These are phyloP conservation scores for Chydorus sphaericus DNA, from an alignment of 2,888 invertebrate species.

Conservation along the genomic window DNA sequence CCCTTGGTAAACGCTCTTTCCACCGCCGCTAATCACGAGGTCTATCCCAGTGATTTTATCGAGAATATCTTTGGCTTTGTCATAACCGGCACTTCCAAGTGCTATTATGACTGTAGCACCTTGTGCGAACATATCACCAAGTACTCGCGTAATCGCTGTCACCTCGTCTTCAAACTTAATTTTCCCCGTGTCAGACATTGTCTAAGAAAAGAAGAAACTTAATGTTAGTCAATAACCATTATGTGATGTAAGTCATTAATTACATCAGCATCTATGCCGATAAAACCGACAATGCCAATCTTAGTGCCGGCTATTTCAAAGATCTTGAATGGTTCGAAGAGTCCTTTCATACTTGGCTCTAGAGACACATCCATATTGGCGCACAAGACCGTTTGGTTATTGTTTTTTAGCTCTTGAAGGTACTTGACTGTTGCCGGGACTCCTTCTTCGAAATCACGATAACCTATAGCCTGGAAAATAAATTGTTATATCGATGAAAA, in stretches of 20 bases:
- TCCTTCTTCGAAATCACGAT: slow-evolving; percentile 11
- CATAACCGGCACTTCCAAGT: slow-evolving; percentile 8
- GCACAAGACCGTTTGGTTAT: slow-evolving; percentile 10
- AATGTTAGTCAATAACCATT: not conserved
- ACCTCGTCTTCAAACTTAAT: not conserved
- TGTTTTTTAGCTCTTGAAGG: not conserved
- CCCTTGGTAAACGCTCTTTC: slow-evolving; percentile 6
- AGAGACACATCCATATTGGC: slow-evolving; percentile 6
- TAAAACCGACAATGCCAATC: slow-evolving; percentile 13
- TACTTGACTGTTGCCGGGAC: slow-evolving; percentile 7
- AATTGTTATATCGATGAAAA: not conserved
- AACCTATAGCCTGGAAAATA: slow-evolving; percentile 8
- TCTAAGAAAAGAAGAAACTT: slow-evolving; percentile 1
- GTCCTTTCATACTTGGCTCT: slow-evolving; percentile 2
- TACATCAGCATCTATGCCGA: slow-evolving; percentile 9
- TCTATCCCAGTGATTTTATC: not conserved
- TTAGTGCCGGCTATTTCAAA: not conserved
- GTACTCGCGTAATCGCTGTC: not conserved
- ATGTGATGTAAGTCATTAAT: not conserved
- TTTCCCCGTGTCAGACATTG: not conserved
- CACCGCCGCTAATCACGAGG: slow-evolving; percentile 10
- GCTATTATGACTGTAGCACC: slow-evolving; percentile 1
- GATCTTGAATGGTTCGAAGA: not conserved
- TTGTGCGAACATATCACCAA: not conserved
- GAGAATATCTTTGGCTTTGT: slow-evolving; percentile 1